phyloP scores from a whole-genome alignment of 2,888 invertebrate genomes.

The Liposcelis brunnea region DNA sequence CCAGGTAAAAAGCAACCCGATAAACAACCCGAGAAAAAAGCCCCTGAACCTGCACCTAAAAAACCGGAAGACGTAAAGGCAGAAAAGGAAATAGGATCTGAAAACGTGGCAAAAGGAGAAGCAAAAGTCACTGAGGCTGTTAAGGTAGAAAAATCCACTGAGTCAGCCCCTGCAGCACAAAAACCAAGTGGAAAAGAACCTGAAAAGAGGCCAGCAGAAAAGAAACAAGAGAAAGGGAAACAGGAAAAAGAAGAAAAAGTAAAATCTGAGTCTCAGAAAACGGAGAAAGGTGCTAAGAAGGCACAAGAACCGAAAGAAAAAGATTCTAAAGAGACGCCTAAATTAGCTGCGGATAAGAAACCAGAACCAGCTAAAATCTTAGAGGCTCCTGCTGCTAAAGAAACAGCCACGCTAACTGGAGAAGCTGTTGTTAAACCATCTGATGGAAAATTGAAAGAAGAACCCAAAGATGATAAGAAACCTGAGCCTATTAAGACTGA shows the following conservation, averaged over 20 bases:
- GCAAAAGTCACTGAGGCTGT: slow-evolving; percentile 20
- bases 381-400: no score
- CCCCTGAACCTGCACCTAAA: no score
- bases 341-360: slow-evolving; percentile 21
- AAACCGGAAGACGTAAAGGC: slow-evolving; percentile 2
- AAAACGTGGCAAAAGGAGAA: slow-evolving; percentile 13
- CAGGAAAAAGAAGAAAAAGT: slow-evolving; percentile 20
- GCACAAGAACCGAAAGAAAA: slow-evolving; percentile 11
- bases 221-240: slow-evolving; percentile 21
- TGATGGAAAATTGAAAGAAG: no score
- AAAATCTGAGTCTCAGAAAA: slow-evolving; percentile 10
- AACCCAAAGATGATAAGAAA: no score
- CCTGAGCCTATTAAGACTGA: no score
- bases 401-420: no score
- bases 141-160: slow-evolving; percentile 15
- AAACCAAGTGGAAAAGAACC: slow-evolving; percentile 18
- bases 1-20: neutral
- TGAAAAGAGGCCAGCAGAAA: slow-evolving; percentile 19
- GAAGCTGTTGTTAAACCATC: no score
- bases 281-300: neutral
- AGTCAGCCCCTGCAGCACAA: slow-evolving; percentile 16
- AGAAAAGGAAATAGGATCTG: slow-evolving; percentile 6
- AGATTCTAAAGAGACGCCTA: no score
- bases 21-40: neutral
- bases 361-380: no score